Evolutionary conservation across 1,140 invertebrate species (phyloP).

Genomic region (Drosophila sulfurigaster): DNA sequence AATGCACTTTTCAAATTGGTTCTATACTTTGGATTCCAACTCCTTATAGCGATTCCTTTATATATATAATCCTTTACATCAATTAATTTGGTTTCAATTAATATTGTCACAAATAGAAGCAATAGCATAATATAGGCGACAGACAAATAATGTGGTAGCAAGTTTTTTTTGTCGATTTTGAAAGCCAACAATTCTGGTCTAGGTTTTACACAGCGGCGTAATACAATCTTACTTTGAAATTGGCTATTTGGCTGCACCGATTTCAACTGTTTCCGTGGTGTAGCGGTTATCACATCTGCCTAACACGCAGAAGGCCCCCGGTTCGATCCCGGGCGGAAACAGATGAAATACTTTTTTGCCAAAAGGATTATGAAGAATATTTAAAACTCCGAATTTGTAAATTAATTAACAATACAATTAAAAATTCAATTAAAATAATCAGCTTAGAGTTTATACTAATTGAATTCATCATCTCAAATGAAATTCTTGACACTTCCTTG

Average conservation of each 20-base stretch:
- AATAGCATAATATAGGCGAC: not conserved
- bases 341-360: slow-evolving; percentile 34
- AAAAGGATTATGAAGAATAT: too few species aligned
- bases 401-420: too few species aligned
- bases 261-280: slow-evolving; percentile 79
- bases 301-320: slow-evolving; percentile 82
- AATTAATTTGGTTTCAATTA: not conserved
- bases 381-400: too few species aligned
- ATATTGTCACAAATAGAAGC: not conserved
- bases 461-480: too few species aligned
- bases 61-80: too few species aligned
- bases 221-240: not conserved
- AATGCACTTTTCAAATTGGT: too few species aligned
- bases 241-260: not conserved
- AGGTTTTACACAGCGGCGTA: not conserved
- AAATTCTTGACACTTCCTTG: not conserved
- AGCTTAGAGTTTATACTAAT: too few species aligned
- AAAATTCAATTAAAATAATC: too few species aligned
- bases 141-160: not conserved
- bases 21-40: too few species aligned
- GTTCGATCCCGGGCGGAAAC: slow-evolving; percentile 81
- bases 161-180: not conserved
- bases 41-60: too few species aligned
- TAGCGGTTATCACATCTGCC: slow-evolving; percentile 85
- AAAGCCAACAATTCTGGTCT: not conserved